phyloP scores from a whole-genome alignment of 2,888 invertebrate genomes.

The Agrenia bidenticulata region DNA sequence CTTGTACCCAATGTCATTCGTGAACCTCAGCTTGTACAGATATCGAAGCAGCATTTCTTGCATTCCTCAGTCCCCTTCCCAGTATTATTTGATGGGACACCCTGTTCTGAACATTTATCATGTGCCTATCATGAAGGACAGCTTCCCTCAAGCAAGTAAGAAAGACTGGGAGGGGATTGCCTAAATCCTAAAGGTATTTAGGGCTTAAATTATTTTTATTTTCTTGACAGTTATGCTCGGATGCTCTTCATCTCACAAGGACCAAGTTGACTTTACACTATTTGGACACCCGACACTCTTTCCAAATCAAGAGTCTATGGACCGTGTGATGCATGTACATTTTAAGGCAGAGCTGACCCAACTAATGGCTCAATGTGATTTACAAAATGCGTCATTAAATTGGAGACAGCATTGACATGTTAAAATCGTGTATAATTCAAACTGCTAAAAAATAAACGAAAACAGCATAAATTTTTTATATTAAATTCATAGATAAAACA shows the following conservation, averaged over 20 bases:
- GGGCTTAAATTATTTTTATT: background rate
- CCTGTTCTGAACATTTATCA: conserved; percentile 35
- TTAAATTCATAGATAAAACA: no score
- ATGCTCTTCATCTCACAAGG: conserved; percentile 39
- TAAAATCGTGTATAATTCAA: background rate
- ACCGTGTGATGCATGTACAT: conserved; percentile 29
- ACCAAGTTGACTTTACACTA: conserved; percentile 35
- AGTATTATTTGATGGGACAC: conserved; percentile 32
- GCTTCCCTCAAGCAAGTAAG: conserved; percentile 35
- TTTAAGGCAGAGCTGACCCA: conserved; percentile 28
- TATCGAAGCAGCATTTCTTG: conserved; percentile 32
- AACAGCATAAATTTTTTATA: no score
- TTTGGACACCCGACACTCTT: conserved; percentile 38
- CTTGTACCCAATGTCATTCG: conserved; percentile 5
- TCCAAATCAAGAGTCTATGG: conserved; percentile 28
- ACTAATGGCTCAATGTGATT: background rate
- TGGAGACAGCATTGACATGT: background rate
- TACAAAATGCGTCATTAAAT: conserved; percentile 17
- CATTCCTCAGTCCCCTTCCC: conserved; percentile 31
- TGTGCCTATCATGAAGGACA: conserved; percentile 37
- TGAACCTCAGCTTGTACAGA: conserved; percentile 25
- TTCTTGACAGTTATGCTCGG: conserved; percentile 32
- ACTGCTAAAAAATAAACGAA: no score
- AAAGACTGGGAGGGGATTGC: no score
- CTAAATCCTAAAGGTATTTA: background rate